A percentile compares a stretch with the other conserved stretches of the same genome.
phyloP scores from a whole-genome alignment of 2,113 vertebrate species.

The Brachirus orientalis region DNA sequence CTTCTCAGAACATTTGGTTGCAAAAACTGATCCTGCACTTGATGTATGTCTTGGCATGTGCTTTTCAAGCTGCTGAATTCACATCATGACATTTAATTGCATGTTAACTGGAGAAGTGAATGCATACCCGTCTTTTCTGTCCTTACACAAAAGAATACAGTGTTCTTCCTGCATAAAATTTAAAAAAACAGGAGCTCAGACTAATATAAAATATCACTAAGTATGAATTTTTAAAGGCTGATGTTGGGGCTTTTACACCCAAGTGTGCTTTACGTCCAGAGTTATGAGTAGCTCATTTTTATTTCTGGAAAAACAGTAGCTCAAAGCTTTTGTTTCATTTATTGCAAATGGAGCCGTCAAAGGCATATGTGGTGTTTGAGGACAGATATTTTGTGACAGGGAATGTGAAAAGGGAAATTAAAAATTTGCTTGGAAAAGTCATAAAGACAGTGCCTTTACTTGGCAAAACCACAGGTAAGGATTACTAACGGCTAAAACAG shows the following conservation, averaged over 20 bases:
- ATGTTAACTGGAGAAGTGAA: constrained; percentile 9
- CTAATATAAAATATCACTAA: not conserved
- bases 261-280: not conserved
- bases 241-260: not conserved
- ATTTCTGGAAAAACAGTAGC: not conserved
- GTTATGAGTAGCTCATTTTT: not conserved
- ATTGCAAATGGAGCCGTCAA: not conserved
- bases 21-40: not conserved
- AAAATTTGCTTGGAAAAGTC: constrained; percentile 1
- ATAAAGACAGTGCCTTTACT: not conserved
- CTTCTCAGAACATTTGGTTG: constrained; percentile 5
- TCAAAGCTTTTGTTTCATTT: not conserved
- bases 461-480: constrained; percentile 8
- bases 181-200: not conserved
- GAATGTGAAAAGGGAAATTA: constrained; percentile 7
- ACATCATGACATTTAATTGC: constrained; percentile 10
- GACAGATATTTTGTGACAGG: constrained; percentile 2
- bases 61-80: not conserved
- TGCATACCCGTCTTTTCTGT: not conserved
- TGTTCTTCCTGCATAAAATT: not conserved
- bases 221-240: not conserved
- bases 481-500: constrained; percentile 9
- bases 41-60: constrained; percentile 3
- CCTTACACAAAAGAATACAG: not conserved
- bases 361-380: not conserved